These are phyloP conservation scores for Hemiscyllium ocellatum DNA, from an alignment of 2,113 vertebrate genomes.

Conservation along the genomic window DNA sequence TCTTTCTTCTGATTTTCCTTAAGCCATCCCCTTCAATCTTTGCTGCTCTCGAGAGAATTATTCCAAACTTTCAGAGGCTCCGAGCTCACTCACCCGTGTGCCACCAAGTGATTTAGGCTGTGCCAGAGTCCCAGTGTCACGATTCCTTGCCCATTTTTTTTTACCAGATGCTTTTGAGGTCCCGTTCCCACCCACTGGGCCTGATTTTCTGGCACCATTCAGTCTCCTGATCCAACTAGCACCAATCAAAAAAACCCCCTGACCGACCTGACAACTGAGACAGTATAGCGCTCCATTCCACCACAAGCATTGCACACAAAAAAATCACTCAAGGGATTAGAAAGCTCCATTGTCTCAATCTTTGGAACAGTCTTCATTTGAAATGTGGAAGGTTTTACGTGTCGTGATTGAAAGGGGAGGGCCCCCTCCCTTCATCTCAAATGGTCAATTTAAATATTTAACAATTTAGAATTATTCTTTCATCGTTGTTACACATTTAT, in stretches of 20 bases:
- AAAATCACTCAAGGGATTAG: not conserved
- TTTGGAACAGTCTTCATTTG: not conserved
- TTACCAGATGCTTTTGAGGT: too few relatives aligned
- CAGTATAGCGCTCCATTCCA: not conserved
- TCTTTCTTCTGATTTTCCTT: not conserved
- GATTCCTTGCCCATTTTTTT: not conserved
- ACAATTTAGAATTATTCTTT: not conserved
- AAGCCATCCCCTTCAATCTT: not conserved
- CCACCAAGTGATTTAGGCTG: not conserved
- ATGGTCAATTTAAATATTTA: not conserved
- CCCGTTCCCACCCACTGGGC: not conserved
- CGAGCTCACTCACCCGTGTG: not conserved
- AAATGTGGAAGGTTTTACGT: not conserved
- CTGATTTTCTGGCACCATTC: not conserved
- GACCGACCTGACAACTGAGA: not conserved
- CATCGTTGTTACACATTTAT: not conserved
- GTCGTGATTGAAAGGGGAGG: not conserved
- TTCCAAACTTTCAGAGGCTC: not conserved
- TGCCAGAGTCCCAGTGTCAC: not conserved
- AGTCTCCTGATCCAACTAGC: slow-evolving; percentile 7
- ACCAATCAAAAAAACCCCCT: not conserved
- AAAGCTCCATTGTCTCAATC: slow-evolving; percentile 4
- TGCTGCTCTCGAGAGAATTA: not conserved
- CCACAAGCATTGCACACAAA: not conserved
- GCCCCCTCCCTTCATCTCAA: not conserved